Evolutionary conservation across 2,888 invertebrate species (phyloP), one percentile per base, ranked within the genome.

Genomic region (Pegoplata infirma): DNA sequence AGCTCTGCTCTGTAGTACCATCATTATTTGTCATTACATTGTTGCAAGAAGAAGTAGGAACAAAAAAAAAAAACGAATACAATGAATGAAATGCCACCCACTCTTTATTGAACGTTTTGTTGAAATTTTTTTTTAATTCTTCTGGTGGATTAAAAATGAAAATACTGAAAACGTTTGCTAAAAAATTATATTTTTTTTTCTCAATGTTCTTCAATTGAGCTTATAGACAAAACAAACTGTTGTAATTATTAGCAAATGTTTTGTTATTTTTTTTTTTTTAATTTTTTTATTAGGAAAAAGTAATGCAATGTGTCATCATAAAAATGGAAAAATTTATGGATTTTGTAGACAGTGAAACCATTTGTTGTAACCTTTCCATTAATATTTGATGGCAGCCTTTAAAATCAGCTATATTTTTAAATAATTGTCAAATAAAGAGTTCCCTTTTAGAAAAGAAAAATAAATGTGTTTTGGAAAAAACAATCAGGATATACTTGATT

Each of bases 71-170:
- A 36, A 58, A 28, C n/a, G 4, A 58, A 58, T 40, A 53, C n/a
- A 67, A 64, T 73, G 64, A 56, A 72, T 28, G 44, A 55, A 53
- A 74, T 67, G 46, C 74, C 74, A 74, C 74, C 74, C 74, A 74
- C 74, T 67, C 59, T 55, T 67, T 44, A 73, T 49, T 51, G 21
- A 56, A 73, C 49, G 47, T 17, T 49, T 73, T 59, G 40, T 40
- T 49, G 49, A 28, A 64, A 25, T 28, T 32, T 16, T n/a, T 51
- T 73, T 58, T 72, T 49, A 55, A 10, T 32, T 17, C 44, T 44
- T 28, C 25, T 61, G 16, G 14, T 47, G 64, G 36, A 36, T 55
- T 64, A 46, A 71, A 17, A n/a, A n/a, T 46, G 25, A 55, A 63
- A 71, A 63, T 46, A 55, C 14, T 21, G 25, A 23, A 69, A 71